A percentile compares a stretch with the other conserved stretches of the same genome.
Evolutionary conservation across 2,113 vertebrate genomes (phyloP).

Genomic region (Arizona elegans): DNA sequence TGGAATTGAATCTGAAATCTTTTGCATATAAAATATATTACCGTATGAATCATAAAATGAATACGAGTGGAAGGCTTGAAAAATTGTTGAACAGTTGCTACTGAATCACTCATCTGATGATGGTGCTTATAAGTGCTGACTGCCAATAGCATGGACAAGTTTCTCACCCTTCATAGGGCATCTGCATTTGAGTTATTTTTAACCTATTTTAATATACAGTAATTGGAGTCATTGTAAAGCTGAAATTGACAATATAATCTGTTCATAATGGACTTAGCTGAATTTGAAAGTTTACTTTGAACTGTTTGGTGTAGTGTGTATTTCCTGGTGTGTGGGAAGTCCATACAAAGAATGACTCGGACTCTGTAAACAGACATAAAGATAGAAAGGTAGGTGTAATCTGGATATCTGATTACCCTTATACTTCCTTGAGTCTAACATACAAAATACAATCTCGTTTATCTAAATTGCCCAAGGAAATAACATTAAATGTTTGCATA

Average conservation of each 20-base stretch:
- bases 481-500: conserved; percentile 7
- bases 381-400: conserved; percentile 21
- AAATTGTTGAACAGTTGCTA: not conserved
- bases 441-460: not conserved
- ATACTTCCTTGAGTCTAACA: not conserved
- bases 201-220: not conserved
- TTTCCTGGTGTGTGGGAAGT: conserved; percentile 29
- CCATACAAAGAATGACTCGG: conserved; percentile 17
- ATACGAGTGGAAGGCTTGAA: not conserved
- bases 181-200: not conserved
- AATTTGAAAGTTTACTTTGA: not conserved
- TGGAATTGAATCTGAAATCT: not conserved
- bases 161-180: not conserved
- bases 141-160: not conserved
- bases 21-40: not conserved
- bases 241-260: conserved; percentile 20
- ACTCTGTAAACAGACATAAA: conserved; percentile 22
- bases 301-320: conserved; percentile 39
- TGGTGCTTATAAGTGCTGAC: not conserved
- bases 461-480: not conserved
- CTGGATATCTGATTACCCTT: not conserved
- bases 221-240: not conserved
- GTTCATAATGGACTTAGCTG: conserved; percentile 9
- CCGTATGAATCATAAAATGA: not conserved
- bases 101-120: not conserved